Conservation (phyloP, 2,797 vertebrate species). For the Steatocranus sp. region DNA sequence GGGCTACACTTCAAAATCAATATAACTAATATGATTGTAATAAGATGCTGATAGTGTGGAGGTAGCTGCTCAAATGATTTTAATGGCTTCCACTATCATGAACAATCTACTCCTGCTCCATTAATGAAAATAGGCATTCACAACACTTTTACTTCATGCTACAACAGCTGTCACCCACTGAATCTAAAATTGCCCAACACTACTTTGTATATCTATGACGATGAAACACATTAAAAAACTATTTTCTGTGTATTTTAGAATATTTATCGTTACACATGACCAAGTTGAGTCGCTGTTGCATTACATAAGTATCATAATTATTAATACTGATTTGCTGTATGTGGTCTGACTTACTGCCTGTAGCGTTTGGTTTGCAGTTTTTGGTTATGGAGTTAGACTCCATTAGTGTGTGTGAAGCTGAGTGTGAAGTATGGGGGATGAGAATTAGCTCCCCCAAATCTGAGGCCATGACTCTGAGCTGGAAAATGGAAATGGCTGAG, state of each 20-base stretch:
- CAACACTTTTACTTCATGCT: neutral
- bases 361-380: neutral
- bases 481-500: neutral
- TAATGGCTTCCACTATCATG: constrained; percentile 20
- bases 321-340: neutral
- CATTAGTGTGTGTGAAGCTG: neutral
- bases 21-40: constrained; percentile 35
- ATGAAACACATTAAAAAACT: neutral
- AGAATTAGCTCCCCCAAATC: neutral
- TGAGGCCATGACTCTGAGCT: neutral
- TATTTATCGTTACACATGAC: neutral
- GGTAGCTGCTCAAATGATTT: constrained; percentile 24
- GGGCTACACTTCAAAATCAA: constrained; percentile 34
- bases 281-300: neutral
- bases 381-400: neutral
- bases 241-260: neutral
- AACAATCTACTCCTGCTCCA: constrained; percentile 2
- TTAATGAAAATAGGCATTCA: constrained; percentile 16
- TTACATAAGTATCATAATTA: neutral
- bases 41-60: constrained; percentile 29
- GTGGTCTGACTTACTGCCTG: neutral
- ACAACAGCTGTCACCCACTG: neutral
- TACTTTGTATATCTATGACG: neutral
- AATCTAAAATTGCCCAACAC: neutral
- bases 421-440: neutral